Base-by-base conservation (phyloP, 1,140 invertebrate genomes). In the Cotesia vestalis region DNA sequence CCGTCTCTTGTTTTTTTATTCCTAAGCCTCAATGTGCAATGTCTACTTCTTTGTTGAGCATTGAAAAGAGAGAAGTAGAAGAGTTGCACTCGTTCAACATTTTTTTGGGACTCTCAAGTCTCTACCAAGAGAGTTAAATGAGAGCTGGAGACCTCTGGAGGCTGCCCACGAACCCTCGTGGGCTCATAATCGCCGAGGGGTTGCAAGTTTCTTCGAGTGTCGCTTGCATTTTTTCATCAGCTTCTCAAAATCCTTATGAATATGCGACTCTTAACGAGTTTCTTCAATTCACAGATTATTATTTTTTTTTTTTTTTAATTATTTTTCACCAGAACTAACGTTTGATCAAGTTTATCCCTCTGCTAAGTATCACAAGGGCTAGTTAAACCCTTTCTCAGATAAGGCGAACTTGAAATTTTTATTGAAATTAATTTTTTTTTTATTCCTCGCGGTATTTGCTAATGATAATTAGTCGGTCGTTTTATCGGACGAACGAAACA, bases 121-220 rank as follows among this genome's bases (percentile, higher is more conserved):
- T 63, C 27, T 62, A 59, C 71, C 27, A 4, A 35, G 71, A 73
- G 61, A 51, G 57, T 35, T 55, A 67, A 71, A 76, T 76, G 81
- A 84, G 78, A 85, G 84, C 84, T 86, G 81, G 78, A 79, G 84
- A 82, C 85, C 81, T 86, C 85, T 86, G 78, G 69, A 68, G 82
- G 81, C 70, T 63, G 66, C 36, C 63, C 14, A 12, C 20, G 53
- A 64, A 60, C 59, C 20, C 34, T 51, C 4, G 11, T 6, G 8
- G 35, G 11, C 62, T 51, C 38, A 11, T 59, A 64, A 53, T 55
- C 4, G 57, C 20, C 71, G 64, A 72, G 71, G 62, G 71, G 64
- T 67, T 72, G 64, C 64, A 57, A 66, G 63, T 72, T 72, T 63
- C 69, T 52, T 71, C 57, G n/a, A 71, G 66, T 67, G 66, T 51